Evolutionary conservation across 2,888 invertebrate genomes (phyloP).

Genomic region (Epirrhoe alternata): DNA sequence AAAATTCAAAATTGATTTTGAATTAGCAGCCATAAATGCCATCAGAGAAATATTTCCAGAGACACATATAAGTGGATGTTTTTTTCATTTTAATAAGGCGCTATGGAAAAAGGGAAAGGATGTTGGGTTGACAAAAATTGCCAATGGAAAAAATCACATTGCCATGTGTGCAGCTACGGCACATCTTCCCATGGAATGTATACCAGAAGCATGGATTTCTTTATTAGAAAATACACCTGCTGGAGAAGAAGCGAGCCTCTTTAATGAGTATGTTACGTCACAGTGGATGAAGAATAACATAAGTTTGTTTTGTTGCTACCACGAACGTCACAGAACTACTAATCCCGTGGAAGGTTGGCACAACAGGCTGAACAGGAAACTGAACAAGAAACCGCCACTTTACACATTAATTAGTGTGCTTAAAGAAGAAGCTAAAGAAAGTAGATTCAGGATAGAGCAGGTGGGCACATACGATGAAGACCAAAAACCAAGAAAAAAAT

Average conservation of each 20-base stretch:
- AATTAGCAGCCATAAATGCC: constrained; percentile 27
- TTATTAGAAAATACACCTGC: constrained; percentile 30
- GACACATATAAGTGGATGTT: constrained; percentile 26
- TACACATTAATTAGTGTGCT: too few relatives aligned
- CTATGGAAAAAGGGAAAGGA: too few relatives aligned
- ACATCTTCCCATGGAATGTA: constrained; percentile 24
- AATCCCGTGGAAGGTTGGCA: too few relatives aligned
- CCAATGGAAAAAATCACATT: constrained; percentile 29
- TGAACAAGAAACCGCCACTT: too few relatives aligned
- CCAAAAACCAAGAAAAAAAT: background rate
- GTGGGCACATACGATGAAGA: too few relatives aligned
- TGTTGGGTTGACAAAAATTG: constrained; percentile 11
- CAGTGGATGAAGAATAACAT: constrained; percentile 30
- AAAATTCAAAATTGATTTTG: constrained; percentile 30
- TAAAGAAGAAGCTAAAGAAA: too few relatives aligned
- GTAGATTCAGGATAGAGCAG: too few relatives aligned
- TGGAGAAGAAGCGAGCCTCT: constrained; percentile 19
- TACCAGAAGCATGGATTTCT: constrained; percentile 32
- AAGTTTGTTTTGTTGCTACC: constrained; percentile 4
- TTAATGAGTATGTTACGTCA: constrained; percentile 27
- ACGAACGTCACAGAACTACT: constrained; percentile 6
- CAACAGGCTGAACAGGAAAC: too few relatives aligned
- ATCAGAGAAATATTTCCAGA: constrained; percentile 29
- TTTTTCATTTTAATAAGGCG: constrained; percentile 5
- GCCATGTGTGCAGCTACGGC: constrained; percentile 22